Conservation (phyloP, 2,797 vertebrate genomes). For the Pipistrellus pygmaeus region DNA sequence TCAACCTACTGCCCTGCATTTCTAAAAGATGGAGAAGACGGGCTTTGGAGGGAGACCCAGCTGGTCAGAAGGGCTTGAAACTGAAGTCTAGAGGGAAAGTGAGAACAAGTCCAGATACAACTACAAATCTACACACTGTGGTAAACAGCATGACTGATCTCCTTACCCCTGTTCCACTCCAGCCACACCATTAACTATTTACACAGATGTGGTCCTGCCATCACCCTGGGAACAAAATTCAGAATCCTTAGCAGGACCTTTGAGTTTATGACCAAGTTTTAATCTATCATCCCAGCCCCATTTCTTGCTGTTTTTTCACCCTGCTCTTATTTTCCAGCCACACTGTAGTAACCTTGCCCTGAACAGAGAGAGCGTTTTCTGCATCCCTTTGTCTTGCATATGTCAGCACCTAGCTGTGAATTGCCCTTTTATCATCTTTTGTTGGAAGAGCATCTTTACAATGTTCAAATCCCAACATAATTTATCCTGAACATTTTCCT, state of each 20-base stretch:
- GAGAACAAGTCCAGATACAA: conserved; percentile 48
- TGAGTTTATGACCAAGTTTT: background rate
- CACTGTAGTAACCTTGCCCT: background rate
- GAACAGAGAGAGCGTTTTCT: background rate
- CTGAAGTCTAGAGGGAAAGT: conserved; percentile 9
- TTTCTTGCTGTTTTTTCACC: conserved; percentile 14
- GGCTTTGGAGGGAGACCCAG: conserved; percentile 23
- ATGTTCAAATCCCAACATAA: background rate
- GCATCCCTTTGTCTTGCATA: background rate
- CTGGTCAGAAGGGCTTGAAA: conserved; percentile 54
- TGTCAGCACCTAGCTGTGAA: conserved; percentile 1
- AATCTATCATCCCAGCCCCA: background rate
- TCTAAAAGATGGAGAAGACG: conserved; percentile 51
- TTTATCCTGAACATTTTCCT: background rate
- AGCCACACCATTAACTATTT: background rate
- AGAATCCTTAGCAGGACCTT: background rate
- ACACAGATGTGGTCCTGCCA: background rate
- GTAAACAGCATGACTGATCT: background rate
- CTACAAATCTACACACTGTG: background rate
- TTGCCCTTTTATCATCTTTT: conserved; percentile 39
- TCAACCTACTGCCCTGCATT: conserved; percentile 53
- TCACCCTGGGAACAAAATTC: background rate
- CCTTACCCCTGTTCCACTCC: background rate
- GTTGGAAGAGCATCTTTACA: background rate
- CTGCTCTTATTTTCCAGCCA: background rate